Evolutionary conservation across 2,113 vertebrate species (phyloP), one percentile per base, ranked within the genome.

Genomic region (Protomyctophum bolini): DNA sequence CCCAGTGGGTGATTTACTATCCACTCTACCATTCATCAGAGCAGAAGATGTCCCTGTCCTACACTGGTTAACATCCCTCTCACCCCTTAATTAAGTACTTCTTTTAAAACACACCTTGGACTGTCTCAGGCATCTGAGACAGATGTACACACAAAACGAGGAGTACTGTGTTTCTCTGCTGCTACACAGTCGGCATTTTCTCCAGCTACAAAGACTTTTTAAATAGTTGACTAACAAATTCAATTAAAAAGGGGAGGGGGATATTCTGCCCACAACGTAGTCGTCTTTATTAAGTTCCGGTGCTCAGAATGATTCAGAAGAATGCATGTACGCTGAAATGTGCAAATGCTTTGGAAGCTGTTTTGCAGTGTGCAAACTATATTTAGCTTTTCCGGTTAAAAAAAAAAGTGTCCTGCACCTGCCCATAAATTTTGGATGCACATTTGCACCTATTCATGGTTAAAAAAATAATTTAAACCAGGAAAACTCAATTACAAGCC

Each of bases 1-100:
- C 70, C 73, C 76, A 75, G 58, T 55, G 12, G 71, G 76, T 92
- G 89, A 91, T 94, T 92, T 92, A 92, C 85, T 79, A 73, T 46
- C 0, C 55, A 29, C 72, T 70, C 71, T 72, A 86, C 79, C 82
- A 90, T 88, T 89, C 87, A 87, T 91, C 85, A 81, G 83, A 59
- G 48, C 70, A 73, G 73, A 78, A 61, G 68, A 65, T 70, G 81
- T 69, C 72, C 70, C 63, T 7, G 48, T 12, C 76, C 60, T 8
- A 67, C 80, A 60, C 77, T 70, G 69, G 77, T 85, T 85, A 86
- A 71, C 80, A 28, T 80, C 76, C 55, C 69, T 6, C 80, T 86
- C 81, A 83, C 73, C 85, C 89, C 84, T 47, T 86, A 75, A 89
- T 90, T 90, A 87, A 57, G 12, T 49, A 54, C 10, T n/a, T 54